These are phyloP conservation scores for Heliocidaris erythrogramma DNA, from an alignment of 35 echinoderm and acorn worm species.

Conservation along the genomic window DNA sequence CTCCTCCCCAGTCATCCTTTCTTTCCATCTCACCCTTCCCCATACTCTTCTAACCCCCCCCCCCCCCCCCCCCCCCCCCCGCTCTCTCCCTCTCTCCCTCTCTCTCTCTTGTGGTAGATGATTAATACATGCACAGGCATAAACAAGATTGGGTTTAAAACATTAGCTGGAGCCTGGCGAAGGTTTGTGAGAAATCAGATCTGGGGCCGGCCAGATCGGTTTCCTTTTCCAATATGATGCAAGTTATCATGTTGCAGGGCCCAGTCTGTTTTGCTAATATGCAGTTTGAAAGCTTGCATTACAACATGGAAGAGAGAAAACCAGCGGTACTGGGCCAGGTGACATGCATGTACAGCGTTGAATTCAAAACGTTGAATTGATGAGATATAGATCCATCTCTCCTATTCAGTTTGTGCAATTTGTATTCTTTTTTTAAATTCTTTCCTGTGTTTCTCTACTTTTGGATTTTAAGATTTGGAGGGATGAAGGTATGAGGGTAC, in stretches of 20 bases:
- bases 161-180: slow-evolving; percentile 40
- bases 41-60: neutral
- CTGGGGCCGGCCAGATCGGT: slow-evolving; percentile 37
- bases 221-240: slow-evolving; percentile 51
- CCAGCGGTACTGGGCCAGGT: slow-evolving; percentile 1
- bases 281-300: slow-evolving; percentile 38
- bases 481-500: neutral
- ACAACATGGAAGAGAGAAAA: slow-evolving; percentile 14
- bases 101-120: neutral
- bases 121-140: slow-evolving; percentile 50
- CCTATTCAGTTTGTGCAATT: neutral
- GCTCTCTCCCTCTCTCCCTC: too few species aligned
- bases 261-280: slow-evolving; percentile 42
- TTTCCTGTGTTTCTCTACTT: neutral
- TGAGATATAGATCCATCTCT: neutral
- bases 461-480: neutral
- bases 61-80: neutral
- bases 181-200: slow-evolving; percentile 48
- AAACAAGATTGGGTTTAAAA: slow-evolving; percentile 50
- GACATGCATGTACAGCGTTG: neutral
- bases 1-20: neutral
- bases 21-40: neutral
- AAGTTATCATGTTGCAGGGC: slow-evolving; percentile 41
- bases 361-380: neutral
- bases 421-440: neutral